Percentiles rank a stretch among this genome's conserved stretches.
Evolutionary conservation across 1,140 invertebrate genomes (phyloP).

Genomic region (Trichonephila inaurata): DNA sequence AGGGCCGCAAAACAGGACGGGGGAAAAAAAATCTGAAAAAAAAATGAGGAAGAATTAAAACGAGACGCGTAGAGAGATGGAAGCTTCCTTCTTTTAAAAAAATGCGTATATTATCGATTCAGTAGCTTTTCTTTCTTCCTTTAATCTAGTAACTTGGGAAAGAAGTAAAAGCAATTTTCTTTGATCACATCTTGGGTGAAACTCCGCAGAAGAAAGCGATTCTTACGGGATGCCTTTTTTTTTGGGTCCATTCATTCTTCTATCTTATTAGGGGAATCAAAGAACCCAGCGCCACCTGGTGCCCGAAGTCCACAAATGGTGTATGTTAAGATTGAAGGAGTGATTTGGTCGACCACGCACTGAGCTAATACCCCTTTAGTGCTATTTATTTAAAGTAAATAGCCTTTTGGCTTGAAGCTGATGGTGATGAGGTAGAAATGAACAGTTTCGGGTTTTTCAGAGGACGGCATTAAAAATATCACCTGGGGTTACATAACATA

Average conservation of each 20-base stretch:
- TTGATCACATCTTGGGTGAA: conserved; percentile 70
- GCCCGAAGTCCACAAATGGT: conserved; percentile 62
- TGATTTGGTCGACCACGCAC: conserved; percentile 1
- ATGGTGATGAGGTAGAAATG: conserved; percentile 63
- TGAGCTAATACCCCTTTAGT: conserved; percentile 61
- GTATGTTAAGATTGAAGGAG: conserved; percentile 50
- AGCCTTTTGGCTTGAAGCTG: conserved; percentile 33
- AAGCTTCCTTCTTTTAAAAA: conserved; percentile 8
- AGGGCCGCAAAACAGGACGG: conserved; percentile 9
- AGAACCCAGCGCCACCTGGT: conserved; percentile 51
- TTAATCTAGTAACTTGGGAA: conserved; percentile 75
- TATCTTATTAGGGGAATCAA: conserved; percentile 72
- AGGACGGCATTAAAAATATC: conserved; percentile 51
- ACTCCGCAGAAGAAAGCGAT: conserved; percentile 57
- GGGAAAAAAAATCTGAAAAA: background rate
- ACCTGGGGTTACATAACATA: conserved; percentile 30
- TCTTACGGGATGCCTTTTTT: background rate
- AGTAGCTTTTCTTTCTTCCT: conserved; percentile 18
- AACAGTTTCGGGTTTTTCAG: conserved; percentile 33
- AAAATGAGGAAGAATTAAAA: conserved; percentile 58
- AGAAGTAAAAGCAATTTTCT: conserved; percentile 76
- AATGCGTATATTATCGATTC: conserved; percentile 71
- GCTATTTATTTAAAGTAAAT: conserved; percentile 76
- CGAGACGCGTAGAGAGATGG: background rate
- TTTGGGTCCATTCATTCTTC: conserved; percentile 46